Percentiles rank a stretch among this genome's conserved stretches.
Evolutionary conservation across 2,888 invertebrate species (phyloP).

Genomic region (Platycheirus rosarum): DNA sequence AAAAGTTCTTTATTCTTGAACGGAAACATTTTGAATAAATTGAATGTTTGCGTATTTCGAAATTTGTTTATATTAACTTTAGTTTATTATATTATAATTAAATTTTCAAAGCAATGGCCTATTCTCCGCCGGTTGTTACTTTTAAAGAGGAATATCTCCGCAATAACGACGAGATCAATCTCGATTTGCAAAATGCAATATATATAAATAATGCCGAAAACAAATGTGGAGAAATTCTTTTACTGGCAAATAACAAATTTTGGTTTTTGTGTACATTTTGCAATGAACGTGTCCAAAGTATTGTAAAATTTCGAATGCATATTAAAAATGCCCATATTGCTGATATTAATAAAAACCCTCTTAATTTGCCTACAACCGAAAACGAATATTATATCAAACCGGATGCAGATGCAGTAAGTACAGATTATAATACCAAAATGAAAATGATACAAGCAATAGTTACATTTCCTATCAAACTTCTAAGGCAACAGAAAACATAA

Average conservation of each 20-base stretch:
- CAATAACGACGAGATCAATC: not conserved
- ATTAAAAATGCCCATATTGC: not conserved
- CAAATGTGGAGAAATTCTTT: slow-evolving; percentile 16
- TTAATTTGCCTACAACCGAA: not conserved
- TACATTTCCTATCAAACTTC: too few species aligned
- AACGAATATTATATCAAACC: not conserved
- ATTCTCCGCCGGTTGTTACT: not conserved
- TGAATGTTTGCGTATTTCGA: too few species aligned
- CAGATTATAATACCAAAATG: too few species aligned
- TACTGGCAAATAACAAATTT: not conserved
- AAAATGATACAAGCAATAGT: too few species aligned
- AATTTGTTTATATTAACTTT: too few species aligned
- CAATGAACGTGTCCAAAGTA: not conserved
- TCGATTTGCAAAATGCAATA: not conserved
- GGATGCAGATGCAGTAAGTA: not conserved
- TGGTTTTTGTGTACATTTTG: slow-evolving; percentile 19
- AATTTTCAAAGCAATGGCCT: too few species aligned
- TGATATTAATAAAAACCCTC: not conserved
- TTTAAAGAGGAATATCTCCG: not conserved
- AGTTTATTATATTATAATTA: too few species aligned
- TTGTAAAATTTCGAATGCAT: slow-evolving; percentile 12
- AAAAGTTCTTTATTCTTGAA: too few species aligned
- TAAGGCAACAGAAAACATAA: too few species aligned
- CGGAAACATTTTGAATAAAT: too few species aligned
- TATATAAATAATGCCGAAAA: not conserved